Conservation (phyloP, 2,888 invertebrate genomes). For the Thelaira solivaga region DNA sequence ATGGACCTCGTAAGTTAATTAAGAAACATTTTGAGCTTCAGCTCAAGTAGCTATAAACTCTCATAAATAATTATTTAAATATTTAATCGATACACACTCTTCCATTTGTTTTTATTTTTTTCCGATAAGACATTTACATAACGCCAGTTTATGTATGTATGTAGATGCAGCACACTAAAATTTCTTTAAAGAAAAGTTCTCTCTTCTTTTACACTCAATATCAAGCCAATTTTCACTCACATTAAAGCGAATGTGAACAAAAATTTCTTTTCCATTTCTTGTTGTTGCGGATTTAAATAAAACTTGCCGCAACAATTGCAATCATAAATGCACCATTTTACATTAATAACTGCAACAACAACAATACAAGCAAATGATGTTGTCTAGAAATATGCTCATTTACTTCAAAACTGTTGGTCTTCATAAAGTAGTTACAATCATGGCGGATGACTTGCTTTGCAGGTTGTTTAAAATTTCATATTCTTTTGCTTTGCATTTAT, state of each 20-base stretch:
- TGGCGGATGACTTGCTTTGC: constrained; percentile 57
- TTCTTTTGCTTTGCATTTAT: neutral
- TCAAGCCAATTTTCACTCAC: neutral
- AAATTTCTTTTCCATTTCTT: too few relatives aligned
- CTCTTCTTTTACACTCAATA: too few relatives aligned
- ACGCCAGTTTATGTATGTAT: too few relatives aligned
- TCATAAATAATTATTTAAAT: too few relatives aligned
- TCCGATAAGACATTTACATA: too few relatives aligned
- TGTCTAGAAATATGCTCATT: constrained; percentile 53
- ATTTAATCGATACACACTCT: too few relatives aligned
- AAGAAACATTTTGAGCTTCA: too few relatives aligned
- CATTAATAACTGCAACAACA: constrained; percentile 16
- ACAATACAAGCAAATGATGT: constrained; percentile 1
- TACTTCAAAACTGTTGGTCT: constrained; percentile 56
- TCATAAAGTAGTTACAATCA: constrained; percentile 55
- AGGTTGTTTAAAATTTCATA: constrained; percentile 17
- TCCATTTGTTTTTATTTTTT: too few relatives aligned
- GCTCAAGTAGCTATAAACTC: too few relatives aligned
- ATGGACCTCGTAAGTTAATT: too few relatives aligned
- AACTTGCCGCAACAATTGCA: constrained; percentile 32
- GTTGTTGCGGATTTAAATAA: neutral
- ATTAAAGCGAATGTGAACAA: neutral
- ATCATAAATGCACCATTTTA: constrained; percentile 35
- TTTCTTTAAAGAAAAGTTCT: too few relatives aligned
- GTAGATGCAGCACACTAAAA: too few relatives aligned